Evolutionary conservation across 1,140 invertebrate species (phyloP), one percentile per base, ranked within the genome.

Genomic region (Kradibia gibbosae): DNA sequence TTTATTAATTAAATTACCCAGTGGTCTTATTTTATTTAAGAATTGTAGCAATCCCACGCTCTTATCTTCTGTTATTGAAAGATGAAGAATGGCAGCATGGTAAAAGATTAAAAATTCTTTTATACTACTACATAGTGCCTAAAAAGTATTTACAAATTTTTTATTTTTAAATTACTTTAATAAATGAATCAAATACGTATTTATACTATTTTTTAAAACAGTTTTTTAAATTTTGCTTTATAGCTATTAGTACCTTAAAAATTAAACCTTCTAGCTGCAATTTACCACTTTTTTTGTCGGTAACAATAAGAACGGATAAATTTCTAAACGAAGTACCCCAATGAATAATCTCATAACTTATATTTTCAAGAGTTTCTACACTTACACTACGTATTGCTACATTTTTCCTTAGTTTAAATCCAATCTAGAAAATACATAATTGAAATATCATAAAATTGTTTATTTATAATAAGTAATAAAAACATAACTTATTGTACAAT

Each of bases 121-220:
- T 28, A 94, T 87, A 65, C 91, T 93, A 74, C 92, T 90, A 84
- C 93, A 92, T 80, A 93, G 90, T 1, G 92, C 92, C 92, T 93
- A 77, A 82, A 90, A 89, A 78, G 17, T 39, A 36, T 72, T 72
- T 48, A 62, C 22, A 5, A 2, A 36, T 67, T 67, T 36, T 67
- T 67, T 36, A 67, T 28, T 34, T 62, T 74, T 17, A 22, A 72
- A 67, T 50, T 10, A n/a, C n/a, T n/a, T n/a, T n/a, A n/a, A n/a
- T 28, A 31, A 57, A 1, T 28, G 25, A 11, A 60, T 28, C 31
- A 3, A n/a, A n/a, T n/a, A n/a, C n/a, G n/a, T n/a, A n/a, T n/a
- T n/a, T n/a, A n/a, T n/a, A n/a, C n/a, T n/a, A n/a, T n/a, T n/a
- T n/a, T n/a, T n/a, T n/a, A n/a, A n/a, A n/a, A n/a, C n/a, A n/a